Conservation (phyloP, 2,113 vertebrate species). For the Bubo blakistoni region DNA sequence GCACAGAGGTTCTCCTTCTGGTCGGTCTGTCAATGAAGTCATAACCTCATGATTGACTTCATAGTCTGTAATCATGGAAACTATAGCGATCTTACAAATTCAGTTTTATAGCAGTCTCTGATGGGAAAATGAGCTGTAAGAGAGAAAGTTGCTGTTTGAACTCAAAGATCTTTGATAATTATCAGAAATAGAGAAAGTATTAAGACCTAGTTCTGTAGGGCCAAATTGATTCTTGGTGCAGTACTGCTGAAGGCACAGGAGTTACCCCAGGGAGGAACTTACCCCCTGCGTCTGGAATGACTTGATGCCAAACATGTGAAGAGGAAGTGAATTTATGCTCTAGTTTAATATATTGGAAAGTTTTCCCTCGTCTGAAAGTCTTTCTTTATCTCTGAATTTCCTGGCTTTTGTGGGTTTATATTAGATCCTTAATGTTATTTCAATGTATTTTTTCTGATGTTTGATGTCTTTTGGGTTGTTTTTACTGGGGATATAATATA, state of each 20-base stretch:
- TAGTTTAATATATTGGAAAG: conserved; percentile 57
- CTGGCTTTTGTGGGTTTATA: conserved; percentile 65
- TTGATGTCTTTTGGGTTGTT: conserved; percentile 56
- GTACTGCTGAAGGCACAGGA: conserved; percentile 5
- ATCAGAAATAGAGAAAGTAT: conserved; percentile 15
- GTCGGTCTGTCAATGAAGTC: neutral
- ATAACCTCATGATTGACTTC: neutral
- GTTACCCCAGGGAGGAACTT: conserved; percentile 12
- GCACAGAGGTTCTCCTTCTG: neutral
- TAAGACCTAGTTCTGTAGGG: neutral
- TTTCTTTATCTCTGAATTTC: conserved; percentile 68
- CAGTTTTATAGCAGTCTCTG: neutral
- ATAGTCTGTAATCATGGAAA: conserved; percentile 7
- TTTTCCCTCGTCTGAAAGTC: conserved; percentile 42
- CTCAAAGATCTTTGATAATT: conserved; percentile 16
- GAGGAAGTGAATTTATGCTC: conserved; percentile 55
- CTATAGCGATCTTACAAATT: neutral
- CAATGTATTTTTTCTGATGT: conserved; percentile 41
- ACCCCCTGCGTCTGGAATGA: conserved; percentile 22
- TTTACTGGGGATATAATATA: conserved; percentile 41
- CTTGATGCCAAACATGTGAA: conserved; percentile 56
- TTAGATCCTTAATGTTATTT: conserved; percentile 61
- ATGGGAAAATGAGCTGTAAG: neutral
- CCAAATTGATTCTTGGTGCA: conserved; percentile 6
- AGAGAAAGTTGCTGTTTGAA: conserved; percentile 33